These are phyloP conservation scores for Chaetophractus vellerosus DNA, from an alignment of 2,797 vertebrate species.

Conservation along the genomic window DNA sequence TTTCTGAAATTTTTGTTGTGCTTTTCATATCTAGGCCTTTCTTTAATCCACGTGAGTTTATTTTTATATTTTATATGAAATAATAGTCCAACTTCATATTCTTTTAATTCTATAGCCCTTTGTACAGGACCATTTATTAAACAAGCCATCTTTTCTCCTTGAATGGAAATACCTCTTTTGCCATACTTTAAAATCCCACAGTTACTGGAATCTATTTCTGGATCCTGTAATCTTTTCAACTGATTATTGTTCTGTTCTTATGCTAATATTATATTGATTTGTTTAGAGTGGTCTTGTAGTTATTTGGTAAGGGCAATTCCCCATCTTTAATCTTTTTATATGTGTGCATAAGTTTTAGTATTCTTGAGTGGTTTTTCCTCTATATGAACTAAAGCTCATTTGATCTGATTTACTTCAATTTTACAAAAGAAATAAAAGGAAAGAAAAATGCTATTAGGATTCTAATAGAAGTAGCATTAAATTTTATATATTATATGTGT, in stretches of 20 bases:
- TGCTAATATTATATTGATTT: slow-evolving; percentile 35
- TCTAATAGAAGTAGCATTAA: slow-evolving; percentile 70
- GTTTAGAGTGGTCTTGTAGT: slow-evolving; percentile 16
- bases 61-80: slow-evolving; percentile 71
- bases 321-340: slow-evolving; percentile 23
- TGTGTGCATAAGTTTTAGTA: neutral
- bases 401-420: neutral
- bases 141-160: neutral
- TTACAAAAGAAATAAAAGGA: slow-evolving; percentile 56
- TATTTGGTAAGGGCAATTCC: slow-evolving; percentile 64
- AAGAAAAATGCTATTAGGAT: slow-evolving; percentile 79
- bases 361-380: slow-evolving; percentile 51
- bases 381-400: slow-evolving; percentile 54
- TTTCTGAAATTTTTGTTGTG: neutral
- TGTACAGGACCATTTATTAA: neutral
- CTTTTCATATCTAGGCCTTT: slow-evolving; percentile 16
- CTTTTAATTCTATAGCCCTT: slow-evolving; percentile 40
- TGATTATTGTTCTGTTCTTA: slow-evolving; percentile 34
- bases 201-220: slow-evolving; percentile 12
- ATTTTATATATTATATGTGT: slow-evolving; percentile 62
- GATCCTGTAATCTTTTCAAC: neutral
- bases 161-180: neutral
- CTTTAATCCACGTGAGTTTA: slow-evolving; percentile 16
- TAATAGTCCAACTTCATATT: neutral
- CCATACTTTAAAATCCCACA: slow-evolving; percentile 7